Conservation (phyloP, 2,113 vertebrate species). For the Microtus richardsoni region DNA sequence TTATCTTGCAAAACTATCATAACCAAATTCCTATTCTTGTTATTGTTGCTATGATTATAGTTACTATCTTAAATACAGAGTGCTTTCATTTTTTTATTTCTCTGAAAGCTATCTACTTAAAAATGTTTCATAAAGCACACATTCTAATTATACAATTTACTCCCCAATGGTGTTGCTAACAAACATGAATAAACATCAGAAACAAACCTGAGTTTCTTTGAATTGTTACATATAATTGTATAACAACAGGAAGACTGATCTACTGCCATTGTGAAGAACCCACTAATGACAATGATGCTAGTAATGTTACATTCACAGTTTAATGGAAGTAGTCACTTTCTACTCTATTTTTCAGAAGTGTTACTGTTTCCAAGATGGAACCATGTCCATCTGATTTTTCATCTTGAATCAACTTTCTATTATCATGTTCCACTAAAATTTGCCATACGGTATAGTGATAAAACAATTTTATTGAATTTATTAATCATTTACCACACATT, state of each 20-base stretch:
- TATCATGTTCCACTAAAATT: background rate
- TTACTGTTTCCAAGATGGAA: background rate
- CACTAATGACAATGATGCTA: background rate
- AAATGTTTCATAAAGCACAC: background rate
- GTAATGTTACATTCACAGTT: background rate
- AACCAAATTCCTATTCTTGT: background rate
- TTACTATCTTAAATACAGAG: background rate
- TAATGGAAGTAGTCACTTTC: background rate
- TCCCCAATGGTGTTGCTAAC: background rate
- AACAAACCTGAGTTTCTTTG: background rate
- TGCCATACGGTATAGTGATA: background rate
- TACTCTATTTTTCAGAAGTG: background rate
- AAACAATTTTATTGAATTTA: background rate
- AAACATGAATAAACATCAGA: background rate
- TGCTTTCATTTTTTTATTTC: background rate
- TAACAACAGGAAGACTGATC: background rate
- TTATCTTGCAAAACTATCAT: background rate
- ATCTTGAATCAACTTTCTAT: background rate
- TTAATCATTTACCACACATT: background rate
- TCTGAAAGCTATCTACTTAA: background rate
- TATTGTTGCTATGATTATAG: background rate
- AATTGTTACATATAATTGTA: background rate
- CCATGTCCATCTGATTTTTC: background rate
- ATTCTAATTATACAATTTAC: background rate
- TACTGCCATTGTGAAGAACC: background rate